Evolutionary conservation across 1,140 invertebrate species (phyloP).

Genomic region (Pachyrhynchus sulphureomaculatus): DNA sequence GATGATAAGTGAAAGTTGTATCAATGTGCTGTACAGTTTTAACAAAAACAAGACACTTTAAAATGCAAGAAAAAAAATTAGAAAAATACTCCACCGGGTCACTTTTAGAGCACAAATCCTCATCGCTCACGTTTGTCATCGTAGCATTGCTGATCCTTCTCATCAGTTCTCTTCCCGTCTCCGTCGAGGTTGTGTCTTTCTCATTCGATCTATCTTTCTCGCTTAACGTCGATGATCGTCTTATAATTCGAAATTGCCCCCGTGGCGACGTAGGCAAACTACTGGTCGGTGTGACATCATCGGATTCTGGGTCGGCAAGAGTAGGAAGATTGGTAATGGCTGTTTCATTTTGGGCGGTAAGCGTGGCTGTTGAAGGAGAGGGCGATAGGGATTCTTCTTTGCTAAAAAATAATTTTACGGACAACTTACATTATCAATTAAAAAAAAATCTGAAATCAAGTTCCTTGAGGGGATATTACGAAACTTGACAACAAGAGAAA

Average conservation of each 20-base stretch:
- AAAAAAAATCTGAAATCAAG: too few species aligned
- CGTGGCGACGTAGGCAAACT: conserved; percentile 51
- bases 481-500: too few species aligned
- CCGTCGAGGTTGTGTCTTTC: conserved; percentile 35
- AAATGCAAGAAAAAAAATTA: not conserved
- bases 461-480: too few species aligned
- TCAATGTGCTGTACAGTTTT: too few species aligned
- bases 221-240: conserved; percentile 43
- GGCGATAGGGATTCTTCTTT: not conserved
- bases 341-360: conserved; percentile 42
- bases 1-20: too few species aligned
- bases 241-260: conserved; percentile 38
- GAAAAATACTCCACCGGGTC: conserved; percentile 48
- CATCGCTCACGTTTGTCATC: conserved; percentile 58
- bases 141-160: conserved; percentile 53
- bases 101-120: conserved; percentile 46
- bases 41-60: not conserved
- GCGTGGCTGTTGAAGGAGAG: conserved; percentile 34
- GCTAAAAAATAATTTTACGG: too few species aligned
- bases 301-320: conserved; percentile 37
- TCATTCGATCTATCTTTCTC: conserved; percentile 43
- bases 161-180: conserved; percentile 26
- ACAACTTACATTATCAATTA: too few species aligned
- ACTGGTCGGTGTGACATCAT: conserved; percentile 42
- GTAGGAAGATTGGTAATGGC: conserved; percentile 15